phyloP scores from a whole-genome alignment of 2,113 vertebrate species.

The Hypomesus transpacificus region DNA sequence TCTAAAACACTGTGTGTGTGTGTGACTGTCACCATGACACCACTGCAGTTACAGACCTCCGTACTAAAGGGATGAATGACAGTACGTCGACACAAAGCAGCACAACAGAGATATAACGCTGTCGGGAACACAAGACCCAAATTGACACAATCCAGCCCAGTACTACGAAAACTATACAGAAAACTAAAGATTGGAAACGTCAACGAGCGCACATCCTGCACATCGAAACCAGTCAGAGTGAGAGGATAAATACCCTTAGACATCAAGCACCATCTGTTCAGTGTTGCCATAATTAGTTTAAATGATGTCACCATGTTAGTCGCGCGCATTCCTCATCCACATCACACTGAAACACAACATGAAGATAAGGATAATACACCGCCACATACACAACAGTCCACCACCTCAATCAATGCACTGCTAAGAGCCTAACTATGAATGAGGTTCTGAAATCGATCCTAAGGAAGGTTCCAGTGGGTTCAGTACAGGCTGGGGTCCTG shows the following conservation, averaged over 20 bases:
- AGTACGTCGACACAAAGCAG: too few species aligned
- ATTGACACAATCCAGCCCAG: too few species aligned
- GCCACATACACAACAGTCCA: neutral
- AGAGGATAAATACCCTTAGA: slow-evolving; percentile 19
- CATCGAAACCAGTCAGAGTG: neutral
- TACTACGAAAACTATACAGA: too few species aligned
- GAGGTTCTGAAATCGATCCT: neutral
- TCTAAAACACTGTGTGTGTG: neutral
- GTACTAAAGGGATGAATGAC: too few species aligned
- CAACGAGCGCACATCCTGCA: neutral
- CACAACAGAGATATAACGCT: too few species aligned
- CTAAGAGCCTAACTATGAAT: neutral
- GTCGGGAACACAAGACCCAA: neutral
- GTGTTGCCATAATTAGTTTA: neutral
- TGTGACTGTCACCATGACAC: neutral
- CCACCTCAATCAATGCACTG: neutral
- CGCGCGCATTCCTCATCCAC: too few species aligned
- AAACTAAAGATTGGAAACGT: too few species aligned
- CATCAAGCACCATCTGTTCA: neutral
- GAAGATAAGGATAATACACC: neutral
- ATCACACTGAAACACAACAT: neutral
- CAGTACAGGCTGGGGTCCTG: slow-evolving; percentile 7
- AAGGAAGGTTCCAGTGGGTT: neutral
- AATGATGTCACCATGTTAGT: neutral
- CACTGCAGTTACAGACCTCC: neutral